Conservation (phyloP, 2,113 vertebrate species). For the Cavia porcellus region DNA sequence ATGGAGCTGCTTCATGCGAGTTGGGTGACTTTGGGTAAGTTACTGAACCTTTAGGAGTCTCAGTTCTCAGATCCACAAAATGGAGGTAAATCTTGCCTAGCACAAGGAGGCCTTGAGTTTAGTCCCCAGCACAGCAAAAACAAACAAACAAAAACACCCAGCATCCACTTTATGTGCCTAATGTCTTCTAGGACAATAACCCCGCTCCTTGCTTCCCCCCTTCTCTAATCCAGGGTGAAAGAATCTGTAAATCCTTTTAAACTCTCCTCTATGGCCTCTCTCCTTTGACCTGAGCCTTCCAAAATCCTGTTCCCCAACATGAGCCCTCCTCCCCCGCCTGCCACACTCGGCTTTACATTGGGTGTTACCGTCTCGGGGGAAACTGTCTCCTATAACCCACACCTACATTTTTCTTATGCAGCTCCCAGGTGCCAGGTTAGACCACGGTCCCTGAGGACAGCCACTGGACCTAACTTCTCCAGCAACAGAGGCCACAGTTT, state of each 20-base stretch:
- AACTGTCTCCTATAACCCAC: not conserved
- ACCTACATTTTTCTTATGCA: not conserved
- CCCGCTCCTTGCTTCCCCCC: not conserved
- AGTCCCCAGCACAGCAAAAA: not conserved
- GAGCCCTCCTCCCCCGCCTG: not conserved
- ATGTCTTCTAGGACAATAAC: not conserved
- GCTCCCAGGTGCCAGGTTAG: not conserved
- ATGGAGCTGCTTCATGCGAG: not conserved
- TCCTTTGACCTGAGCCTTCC: not conserved
- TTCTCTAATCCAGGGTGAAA: not conserved
- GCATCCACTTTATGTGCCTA: not conserved
- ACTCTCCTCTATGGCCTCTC: not conserved
- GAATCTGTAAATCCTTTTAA: slow-evolving; percentile 49
- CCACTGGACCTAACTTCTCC: not conserved
- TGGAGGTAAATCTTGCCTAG: not conserved
- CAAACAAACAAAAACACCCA: not conserved
- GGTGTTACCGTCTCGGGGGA: not conserved
- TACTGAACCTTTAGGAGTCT: not conserved
- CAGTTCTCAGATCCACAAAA: not conserved
- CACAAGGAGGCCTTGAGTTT: not conserved
- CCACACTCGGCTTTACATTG: not conserved
- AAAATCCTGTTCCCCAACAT: not conserved
- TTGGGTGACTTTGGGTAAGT: not conserved
- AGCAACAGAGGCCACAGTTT: not conserved
- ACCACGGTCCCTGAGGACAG: not conserved